Conservation (phyloP, 1,140 invertebrate species). For the Neomicropteryx cornuta region DNA sequence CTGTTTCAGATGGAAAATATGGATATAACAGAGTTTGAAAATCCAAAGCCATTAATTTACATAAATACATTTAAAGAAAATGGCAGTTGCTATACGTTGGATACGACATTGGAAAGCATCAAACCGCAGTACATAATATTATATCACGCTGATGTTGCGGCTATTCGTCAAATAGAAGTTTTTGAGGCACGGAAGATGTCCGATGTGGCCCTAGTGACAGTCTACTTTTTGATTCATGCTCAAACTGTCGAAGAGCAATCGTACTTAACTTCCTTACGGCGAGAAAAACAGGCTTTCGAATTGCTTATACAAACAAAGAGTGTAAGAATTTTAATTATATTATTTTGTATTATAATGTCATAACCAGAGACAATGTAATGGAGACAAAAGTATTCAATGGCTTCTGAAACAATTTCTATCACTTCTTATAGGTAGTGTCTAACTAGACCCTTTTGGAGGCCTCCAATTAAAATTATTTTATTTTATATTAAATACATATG, state of each 20-base stretch:
- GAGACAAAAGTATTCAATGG: no score
- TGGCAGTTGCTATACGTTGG: constrained; percentile 56
- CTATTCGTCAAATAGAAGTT: constrained; percentile 82
- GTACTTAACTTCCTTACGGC: constrained; percentile 78
- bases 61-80: constrained; percentile 67
- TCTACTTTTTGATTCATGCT: constrained; percentile 85
- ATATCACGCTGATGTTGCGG: constrained; percentile 81
- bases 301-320: constrained; percentile 82
- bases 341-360: no score
- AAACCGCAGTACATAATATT: constrained; percentile 78
- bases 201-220: constrained; percentile 44
- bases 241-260: constrained; percentile 92
- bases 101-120: constrained; percentile 51
- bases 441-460: no score
- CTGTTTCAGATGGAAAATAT: constrained; percentile 48
- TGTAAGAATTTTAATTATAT: constrained; percentile 42
- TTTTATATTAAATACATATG: no score
- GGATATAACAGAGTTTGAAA: constrained; percentile 46
- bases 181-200: constrained; percentile 61
- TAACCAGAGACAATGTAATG: no score
- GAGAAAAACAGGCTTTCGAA: constrained; percentile 93
- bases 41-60: constrained; percentile 49
- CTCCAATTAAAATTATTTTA: no score
- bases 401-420: no score
- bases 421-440: no score